phyloP scores from a whole-genome alignment of 2,888 invertebrate genomes.

The Drosophila acutilabella region DNA sequence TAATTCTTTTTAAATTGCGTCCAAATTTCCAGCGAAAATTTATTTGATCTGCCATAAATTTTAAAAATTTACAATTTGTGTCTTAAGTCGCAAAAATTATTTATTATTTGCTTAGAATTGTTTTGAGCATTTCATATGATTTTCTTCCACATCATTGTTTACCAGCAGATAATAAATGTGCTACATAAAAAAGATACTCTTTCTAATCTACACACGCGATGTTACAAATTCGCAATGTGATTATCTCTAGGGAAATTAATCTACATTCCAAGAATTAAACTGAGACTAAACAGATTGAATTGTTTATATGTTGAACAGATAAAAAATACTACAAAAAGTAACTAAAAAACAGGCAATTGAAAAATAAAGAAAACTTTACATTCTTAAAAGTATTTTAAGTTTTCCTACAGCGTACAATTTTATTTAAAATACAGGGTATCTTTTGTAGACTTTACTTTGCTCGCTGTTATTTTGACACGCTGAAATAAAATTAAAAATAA shows the following conservation, averaged over 20 bases:
- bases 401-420: too few species aligned
- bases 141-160: conserved; percentile 1
- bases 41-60: not conserved
- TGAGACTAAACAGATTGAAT: not conserved
- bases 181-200: not conserved
- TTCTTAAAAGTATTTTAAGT: too few species aligned
- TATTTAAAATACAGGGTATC: not conserved
- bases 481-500: conserved; percentile 49
- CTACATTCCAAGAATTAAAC: not conserved
- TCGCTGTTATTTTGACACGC: conserved; percentile 53
- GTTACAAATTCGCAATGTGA: too few species aligned
- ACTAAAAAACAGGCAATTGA: not conserved
- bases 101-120: not conserved
- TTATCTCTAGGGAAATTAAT: not conserved
- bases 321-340: not conserved
- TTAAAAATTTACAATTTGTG: not conserved
- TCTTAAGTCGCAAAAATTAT: not conserved
- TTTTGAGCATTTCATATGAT: not conserved
- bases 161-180: not conserved
- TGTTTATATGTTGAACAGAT: not conserved
- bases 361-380: not conserved
- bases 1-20: not conserved
- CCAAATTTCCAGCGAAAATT: not conserved
- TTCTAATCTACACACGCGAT: not conserved
- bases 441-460: not conserved